These are phyloP conservation scores for Hafferia zeledoni DNA, from an alignment of 2,797 vertebrate species.

Conservation along the genomic window DNA sequence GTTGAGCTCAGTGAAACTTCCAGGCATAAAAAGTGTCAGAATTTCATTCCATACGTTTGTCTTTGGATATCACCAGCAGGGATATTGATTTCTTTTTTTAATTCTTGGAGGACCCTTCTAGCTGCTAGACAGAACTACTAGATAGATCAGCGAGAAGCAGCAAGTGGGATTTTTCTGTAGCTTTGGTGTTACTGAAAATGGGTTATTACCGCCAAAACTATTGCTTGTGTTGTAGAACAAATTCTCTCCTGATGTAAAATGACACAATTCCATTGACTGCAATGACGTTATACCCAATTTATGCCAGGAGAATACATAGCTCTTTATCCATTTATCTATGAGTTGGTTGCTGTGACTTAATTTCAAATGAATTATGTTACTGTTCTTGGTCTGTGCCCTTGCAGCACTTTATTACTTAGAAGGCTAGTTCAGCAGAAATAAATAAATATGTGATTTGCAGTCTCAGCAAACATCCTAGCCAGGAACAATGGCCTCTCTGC, in stretches of 20 bases:
- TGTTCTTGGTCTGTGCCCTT: conserved; percentile 58
- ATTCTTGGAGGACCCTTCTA: not conserved
- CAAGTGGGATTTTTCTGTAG: conserved; percentile 42
- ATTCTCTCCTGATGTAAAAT: conserved; percentile 36
- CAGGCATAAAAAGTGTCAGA: not conserved
- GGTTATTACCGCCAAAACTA: not conserved
- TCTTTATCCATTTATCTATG: conserved; percentile 63
- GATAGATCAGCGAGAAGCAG: conserved; percentile 8
- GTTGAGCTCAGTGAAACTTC: not conserved
- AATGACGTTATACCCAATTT: conserved; percentile 23
- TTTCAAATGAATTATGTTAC: conserved; percentile 66
- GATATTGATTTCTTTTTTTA: not conserved
- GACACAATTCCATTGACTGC: conserved; percentile 37
- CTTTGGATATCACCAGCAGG: not conserved
- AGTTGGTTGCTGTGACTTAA: conserved; percentile 56
- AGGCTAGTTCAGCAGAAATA: conserved; percentile 69
- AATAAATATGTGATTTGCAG: conserved; percentile 66
- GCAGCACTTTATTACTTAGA: conserved; percentile 63
- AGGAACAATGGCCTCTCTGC: conserved; percentile 57
- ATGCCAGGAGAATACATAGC: conserved; percentile 20
- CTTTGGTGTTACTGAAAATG: conserved; percentile 5
- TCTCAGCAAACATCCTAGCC: conserved; percentile 55
- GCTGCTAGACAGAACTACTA: not conserved
- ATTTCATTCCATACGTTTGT: not conserved
- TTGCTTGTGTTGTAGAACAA: conserved; percentile 23